These are phyloP conservation scores for Amblyjoppa proteus DNA, from an alignment of 2,888 invertebrate genomes.

Conservation along the genomic window DNA sequence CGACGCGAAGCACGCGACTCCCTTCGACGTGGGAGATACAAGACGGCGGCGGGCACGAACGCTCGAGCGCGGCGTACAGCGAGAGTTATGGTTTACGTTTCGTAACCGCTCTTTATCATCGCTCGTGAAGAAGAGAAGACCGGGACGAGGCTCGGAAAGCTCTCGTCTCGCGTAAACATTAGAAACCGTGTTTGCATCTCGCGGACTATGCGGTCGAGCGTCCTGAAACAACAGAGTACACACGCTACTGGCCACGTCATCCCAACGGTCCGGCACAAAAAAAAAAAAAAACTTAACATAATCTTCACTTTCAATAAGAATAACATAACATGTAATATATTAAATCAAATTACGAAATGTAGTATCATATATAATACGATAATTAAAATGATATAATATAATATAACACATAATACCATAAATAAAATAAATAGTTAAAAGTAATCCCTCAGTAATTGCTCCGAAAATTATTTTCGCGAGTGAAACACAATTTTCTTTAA, in stretches of 20 bases:
- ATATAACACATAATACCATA: not conserved
- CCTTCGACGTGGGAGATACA: constrained; percentile 57
- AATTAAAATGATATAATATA: not conserved
- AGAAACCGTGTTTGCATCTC: constrained; percentile 30
- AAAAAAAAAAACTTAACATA: not conserved
- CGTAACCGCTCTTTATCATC: constrained; percentile 31
- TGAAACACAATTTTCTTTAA: not conserved
- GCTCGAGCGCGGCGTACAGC: not conserved
- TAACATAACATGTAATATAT: not conserved
- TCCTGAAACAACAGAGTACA: constrained; percentile 56
- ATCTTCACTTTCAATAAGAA: not conserved
- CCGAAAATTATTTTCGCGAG: not conserved
- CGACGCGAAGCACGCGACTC: constrained; percentile 26
- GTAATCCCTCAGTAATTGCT: not conserved
- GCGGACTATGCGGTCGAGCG: constrained; percentile 18
- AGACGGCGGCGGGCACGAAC: constrained; percentile 13
- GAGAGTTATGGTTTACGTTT: constrained; percentile 11
- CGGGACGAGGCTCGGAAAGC: constrained; percentile 30
- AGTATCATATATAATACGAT: not conserved
- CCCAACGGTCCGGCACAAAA: not conserved
- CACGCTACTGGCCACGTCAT: not conserved
- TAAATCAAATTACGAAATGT: not conserved
- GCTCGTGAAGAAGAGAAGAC: constrained; percentile 24
- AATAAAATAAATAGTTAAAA: not conserved
- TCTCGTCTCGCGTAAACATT: constrained; percentile 53